Evolutionary conservation across 1,140 invertebrate genomes (phyloP).

Genomic region (Aphidius ervi): DNA sequence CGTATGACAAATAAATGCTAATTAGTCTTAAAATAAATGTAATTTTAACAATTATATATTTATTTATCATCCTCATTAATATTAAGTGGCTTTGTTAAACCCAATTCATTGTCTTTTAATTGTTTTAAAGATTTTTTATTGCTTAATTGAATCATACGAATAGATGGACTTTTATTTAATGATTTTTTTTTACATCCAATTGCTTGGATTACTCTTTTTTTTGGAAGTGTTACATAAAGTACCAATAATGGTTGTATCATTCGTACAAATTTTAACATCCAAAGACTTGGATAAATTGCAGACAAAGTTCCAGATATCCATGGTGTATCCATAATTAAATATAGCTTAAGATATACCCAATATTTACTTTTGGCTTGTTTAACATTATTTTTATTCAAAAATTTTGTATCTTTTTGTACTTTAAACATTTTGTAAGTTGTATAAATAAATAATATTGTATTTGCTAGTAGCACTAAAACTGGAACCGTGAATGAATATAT

Average conservation of each 20-base stretch:
- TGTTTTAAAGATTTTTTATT: not conserved
- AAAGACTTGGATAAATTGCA: slow-evolving; percentile 34
- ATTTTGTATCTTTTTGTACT: slow-evolving; percentile 27
- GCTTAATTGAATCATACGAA: too few species aligned
- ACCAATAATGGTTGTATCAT: slow-evolving; percentile 39
- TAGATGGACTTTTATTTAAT: too few species aligned
- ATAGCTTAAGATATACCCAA: slow-evolving; percentile 36
- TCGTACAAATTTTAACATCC: slow-evolving; percentile 38
- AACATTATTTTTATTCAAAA: slow-evolving; percentile 23
- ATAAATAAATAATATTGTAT: slow-evolving; percentile 36
- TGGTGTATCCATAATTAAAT: slow-evolving; percentile 40
- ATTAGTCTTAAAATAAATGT: too few species aligned
- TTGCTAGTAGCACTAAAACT: slow-evolving; percentile 25
- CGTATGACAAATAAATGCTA: too few species aligned
- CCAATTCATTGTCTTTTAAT: not conserved
- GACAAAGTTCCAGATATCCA: slow-evolving; percentile 36
- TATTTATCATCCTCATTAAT: not conserved
- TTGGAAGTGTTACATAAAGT: slow-evolving; percentile 35
- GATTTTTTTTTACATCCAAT: slow-evolving; percentile 15
- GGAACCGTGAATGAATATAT: slow-evolving; percentile 33
- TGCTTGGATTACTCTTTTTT: slow-evolving; percentile 18
- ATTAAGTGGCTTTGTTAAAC: slow-evolving; percentile 2
- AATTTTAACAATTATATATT: too few species aligned
- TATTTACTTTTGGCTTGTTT: slow-evolving; percentile 32
- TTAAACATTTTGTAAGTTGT: slow-evolving; percentile 32